Evolutionary conservation across 2,797 vertebrate species (phyloP), one percentile per base, ranked within the genome.

Genomic region (Acomys russatus): DNA sequence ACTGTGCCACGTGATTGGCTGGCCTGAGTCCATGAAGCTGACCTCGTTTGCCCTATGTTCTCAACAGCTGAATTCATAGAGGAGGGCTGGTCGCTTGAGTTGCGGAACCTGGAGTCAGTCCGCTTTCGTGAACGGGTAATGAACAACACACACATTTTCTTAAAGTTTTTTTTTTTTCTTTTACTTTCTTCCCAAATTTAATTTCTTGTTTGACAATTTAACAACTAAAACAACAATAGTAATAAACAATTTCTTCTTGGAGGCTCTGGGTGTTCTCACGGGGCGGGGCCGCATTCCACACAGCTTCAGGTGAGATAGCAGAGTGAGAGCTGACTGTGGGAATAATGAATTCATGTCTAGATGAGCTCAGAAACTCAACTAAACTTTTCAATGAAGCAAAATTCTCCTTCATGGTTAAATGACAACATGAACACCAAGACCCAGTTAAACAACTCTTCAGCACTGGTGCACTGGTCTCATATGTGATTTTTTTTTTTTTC

Each of bases 31-130:
- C 92, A 92, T 1, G 12, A 64, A 56, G 33, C 44, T 66, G 79
- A 20, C 78, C 59, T 84, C 1, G 0, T 70, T 94, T 88, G 63
- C 74, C 82, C 54, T 23, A 0, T 9, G 80, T 28, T 66, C 59
- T 95, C 10, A 96, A 89, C n/a, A 91, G 88, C 80, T 87, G 82
- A 86, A 94, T 96, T 96, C 92, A 95, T 79, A 93, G 93, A 92
- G 30, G 68, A 91, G 33, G 79, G 83, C 44, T 35, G 30, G 49
- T 35, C 10, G 9, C 66, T n/a, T 51, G 78, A 96, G 88, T 51
- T 35, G 22, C 10, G 30, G 64, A 91, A 79, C 35, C 18, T 79
- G 77, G 91, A 90, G 76, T n/a, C 78, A 44, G 30, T 79, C 51
- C 0, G 17, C 28, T 94, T 93, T 95, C 82, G 54, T 94, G 85